phyloP scores from a whole-genome alignment of 2,113 vertebrate genomes.

The Prietella phreatophila region DNA sequence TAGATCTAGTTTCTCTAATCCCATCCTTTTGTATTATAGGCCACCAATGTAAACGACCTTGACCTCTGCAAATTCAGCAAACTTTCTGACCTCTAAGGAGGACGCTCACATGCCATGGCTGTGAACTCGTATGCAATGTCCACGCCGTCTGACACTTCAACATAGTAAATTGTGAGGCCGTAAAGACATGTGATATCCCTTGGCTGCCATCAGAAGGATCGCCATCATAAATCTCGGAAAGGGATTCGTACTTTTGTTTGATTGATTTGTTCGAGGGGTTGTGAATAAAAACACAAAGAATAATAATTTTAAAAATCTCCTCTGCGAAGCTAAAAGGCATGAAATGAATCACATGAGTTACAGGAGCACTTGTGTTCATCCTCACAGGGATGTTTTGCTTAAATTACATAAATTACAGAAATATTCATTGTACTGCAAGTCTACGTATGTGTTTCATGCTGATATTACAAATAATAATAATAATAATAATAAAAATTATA shows the following conservation, averaged over 20 bases:
- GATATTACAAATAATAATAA: neutral
- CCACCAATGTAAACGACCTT: neutral
- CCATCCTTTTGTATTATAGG: neutral
- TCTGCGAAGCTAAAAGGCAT: neutral
- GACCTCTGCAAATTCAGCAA: neutral
- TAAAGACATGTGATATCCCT: conserved; percentile 16
- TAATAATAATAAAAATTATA: neutral
- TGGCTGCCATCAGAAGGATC: conserved; percentile 24
- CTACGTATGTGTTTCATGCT: neutral
- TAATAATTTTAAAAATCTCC: neutral
- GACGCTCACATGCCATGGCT: conserved; percentile 13
- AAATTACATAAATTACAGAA: too few relatives aligned
- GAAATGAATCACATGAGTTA: neutral
- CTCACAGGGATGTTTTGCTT: too few relatives aligned
- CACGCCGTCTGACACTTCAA: conserved; percentile 19
- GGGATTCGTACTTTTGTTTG: too few relatives aligned
- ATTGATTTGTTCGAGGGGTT: too few relatives aligned
- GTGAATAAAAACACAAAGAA: neutral
- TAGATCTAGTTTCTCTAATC: neutral
- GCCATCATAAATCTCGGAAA: neutral
- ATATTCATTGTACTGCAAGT: neutral
- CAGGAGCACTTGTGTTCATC: too few relatives aligned
- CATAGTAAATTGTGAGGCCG: conserved; percentile 40
- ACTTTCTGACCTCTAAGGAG: conserved; percentile 45
- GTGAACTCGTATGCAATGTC: neutral